phyloP scores from a whole-genome alignment of 1,140 invertebrate genomes.

The Teleogryllus occipitalis region DNA sequence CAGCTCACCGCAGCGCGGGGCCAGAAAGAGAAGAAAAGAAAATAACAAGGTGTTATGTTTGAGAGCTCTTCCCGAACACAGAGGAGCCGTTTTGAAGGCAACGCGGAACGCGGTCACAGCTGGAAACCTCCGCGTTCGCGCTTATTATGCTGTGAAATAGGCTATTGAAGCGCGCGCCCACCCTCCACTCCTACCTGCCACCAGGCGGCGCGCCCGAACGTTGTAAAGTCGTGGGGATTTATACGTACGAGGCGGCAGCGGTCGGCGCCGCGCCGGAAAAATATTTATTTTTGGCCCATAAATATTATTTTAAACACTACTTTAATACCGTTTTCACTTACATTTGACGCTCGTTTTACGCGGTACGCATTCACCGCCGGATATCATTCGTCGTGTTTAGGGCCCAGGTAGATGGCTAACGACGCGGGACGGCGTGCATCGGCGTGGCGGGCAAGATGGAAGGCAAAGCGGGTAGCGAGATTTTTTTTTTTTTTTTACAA shows the following conservation, averaged over 20 bases:
- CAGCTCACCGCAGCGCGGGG: too few relatives aligned
- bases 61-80: not conserved
- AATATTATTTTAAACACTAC: not conserved
- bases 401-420: too few relatives aligned
- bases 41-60: constrained; percentile 5
- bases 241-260: too few relatives aligned
- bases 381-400: not conserved
- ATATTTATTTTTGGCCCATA: not conserved
- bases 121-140: not conserved
- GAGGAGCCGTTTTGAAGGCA: not conserved
- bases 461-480: too few relatives aligned
- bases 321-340: not conserved
- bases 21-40: too few relatives aligned
- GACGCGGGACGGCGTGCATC: too few relatives aligned
- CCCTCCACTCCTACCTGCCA: not conserved
- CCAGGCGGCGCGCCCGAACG: not conserved
- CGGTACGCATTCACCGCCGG: not conserved
- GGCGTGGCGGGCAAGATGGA: too few relatives aligned
- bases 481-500: too few relatives aligned
- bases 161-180: not conserved
- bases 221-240: not conserved
- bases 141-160: constrained; percentile 5
- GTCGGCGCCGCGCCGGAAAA: too few relatives aligned
- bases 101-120: not conserved
- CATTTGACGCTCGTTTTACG: not conserved